Conservation (phyloP, 1,140 invertebrate species). For the Polypedilum pembai region DNA sequence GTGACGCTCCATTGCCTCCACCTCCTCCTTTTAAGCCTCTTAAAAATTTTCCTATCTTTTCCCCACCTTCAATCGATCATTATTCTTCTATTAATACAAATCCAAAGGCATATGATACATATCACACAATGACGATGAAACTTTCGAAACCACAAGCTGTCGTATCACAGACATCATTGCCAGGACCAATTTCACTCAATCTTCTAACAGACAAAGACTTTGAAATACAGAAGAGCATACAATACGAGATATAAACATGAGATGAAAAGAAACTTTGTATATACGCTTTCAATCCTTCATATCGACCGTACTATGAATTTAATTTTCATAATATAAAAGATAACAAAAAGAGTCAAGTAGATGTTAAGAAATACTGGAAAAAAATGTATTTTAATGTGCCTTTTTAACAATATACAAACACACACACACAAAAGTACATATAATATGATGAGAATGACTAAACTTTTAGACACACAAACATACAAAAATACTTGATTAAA, state of each 20-base stretch:
- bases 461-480: neutral
- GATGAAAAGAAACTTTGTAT: neutral
- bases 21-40: neutral
- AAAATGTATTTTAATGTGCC: neutral
- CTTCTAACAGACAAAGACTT: neutral
- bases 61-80: neutral
- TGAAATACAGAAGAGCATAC: slow-evolving; percentile 4
- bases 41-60: neutral
- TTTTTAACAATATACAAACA: neutral
- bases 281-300: neutral
- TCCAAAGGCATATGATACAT: slow-evolving; percentile 4
- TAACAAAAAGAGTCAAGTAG: neutral
- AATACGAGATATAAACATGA: neutral
- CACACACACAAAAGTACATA: neutral
- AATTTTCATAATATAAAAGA: neutral
- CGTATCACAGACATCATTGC: neutral
- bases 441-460: neutral
- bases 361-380: neutral
- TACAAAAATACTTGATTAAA: neutral
- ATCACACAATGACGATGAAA: slow-evolving; percentile 10
- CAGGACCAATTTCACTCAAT: slow-evolving; percentile 9
- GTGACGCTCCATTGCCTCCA: neutral
- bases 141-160: neutral
- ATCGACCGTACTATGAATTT: neutral
- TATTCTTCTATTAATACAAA: neutral